Evolutionary conservation across 2,888 invertebrate genomes (phyloP).

Genomic region (Agonum fuliginosum): DNA sequence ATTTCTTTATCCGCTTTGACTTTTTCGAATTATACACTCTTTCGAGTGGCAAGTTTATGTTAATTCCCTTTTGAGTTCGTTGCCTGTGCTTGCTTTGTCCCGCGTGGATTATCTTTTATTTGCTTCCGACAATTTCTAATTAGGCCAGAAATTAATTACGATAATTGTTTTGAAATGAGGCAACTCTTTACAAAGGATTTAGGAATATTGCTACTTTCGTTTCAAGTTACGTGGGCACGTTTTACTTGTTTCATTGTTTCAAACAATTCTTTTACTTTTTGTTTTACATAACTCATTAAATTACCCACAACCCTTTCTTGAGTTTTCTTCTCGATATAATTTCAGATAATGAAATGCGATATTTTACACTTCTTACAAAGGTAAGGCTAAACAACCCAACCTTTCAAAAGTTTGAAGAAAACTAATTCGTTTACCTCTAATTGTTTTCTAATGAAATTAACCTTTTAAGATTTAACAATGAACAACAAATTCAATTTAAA

Average conservation of each 20-base stretch:
- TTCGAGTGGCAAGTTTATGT: constrained; percentile 33
- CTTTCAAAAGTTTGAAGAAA: neutral
- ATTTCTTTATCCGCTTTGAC: constrained; percentile 7
- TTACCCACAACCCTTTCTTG: no score
- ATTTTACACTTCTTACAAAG: no score
- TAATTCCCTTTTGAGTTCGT: neutral
- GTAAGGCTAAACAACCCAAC: no score
- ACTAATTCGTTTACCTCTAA: neutral
- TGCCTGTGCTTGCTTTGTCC: neutral
- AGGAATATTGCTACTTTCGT: no score
- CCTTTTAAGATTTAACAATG: neutral
- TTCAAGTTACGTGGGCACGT: neutral
- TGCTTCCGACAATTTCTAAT: constrained; percentile 23
- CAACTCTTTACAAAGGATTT: constrained; percentile 15
- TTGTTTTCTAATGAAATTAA: neutral
- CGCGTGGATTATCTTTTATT: constrained; percentile 38
- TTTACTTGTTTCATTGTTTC: neutral
- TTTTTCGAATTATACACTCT: constrained; percentile 24
- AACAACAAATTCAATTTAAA: constrained; percentile 12
- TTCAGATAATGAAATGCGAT: no score
- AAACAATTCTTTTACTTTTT: no score
- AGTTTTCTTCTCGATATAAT: no score
- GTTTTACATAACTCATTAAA: no score
- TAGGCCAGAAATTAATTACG: constrained; percentile 34
- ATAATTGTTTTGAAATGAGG: constrained; percentile 8